A percentile compares a stretch with the other conserved stretches of the same genome.
Conservation (phyloP, 2,888 invertebrate species). For the Galeopsomyia nigrocyanea region DNA sequence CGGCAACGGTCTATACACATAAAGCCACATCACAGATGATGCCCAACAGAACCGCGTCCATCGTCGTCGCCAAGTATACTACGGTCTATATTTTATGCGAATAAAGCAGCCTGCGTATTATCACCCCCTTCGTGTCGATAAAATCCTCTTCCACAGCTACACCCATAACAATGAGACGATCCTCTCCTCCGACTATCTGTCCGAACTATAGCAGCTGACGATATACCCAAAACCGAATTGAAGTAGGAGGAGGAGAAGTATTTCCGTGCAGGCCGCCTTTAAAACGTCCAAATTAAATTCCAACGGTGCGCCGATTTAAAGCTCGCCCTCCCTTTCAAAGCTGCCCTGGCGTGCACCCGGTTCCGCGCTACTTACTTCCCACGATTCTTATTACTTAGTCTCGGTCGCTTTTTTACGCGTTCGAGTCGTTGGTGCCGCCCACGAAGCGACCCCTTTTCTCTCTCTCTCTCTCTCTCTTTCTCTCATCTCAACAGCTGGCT, state of each 20-base stretch:
- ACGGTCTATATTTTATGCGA: too few species aligned
- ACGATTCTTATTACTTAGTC: conserved; percentile 58
- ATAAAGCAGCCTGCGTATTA: conserved; percentile 33
- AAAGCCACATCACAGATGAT: too few species aligned
- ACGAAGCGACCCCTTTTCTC: conserved; percentile 33
- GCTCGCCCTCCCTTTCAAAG: conserved; percentile 50
- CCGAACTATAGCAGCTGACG: conserved; percentile 19
- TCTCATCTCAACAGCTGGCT: conserved; percentile 48
- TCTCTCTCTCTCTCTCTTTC: conserved; percentile 30
- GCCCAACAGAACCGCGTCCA: too few species aligned
- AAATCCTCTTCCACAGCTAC: conserved; percentile 54
- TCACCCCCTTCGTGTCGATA: conserved; percentile 54
- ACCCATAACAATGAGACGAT: conserved; percentile 38
- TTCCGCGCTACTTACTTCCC: conserved; percentile 62
- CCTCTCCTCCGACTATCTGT: conserved; percentile 32
- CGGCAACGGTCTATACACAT: background rate
- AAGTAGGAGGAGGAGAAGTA: background rate
- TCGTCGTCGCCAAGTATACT: too few species aligned
- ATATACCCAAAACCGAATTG: background rate
- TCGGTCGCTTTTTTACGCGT: conserved; percentile 21
- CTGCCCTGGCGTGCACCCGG: conserved; percentile 49
- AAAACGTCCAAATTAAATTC: conserved; percentile 67
- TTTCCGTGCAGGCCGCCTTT: conserved; percentile 50
- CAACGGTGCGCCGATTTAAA: conserved; percentile 56
- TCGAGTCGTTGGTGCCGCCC: background rate